Base-by-base conservation (phyloP, 2,797 vertebrate species). In the Moxostoma hubbsi region DNA sequence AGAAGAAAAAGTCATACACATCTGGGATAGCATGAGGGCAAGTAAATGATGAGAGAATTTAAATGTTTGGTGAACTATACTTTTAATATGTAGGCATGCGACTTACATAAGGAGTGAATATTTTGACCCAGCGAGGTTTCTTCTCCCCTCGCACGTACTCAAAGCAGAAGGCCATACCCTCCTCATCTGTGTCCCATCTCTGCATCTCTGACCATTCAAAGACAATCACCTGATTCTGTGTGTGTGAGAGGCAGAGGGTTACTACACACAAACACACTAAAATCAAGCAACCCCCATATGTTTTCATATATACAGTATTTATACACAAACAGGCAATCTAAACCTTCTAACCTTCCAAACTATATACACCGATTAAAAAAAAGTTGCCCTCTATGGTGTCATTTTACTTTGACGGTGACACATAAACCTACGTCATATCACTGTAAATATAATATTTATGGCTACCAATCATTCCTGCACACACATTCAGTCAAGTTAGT, bases 151-250 rank as follows among this genome's bases (percentile, higher is more conserved):
- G 93, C 1, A 95, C 95, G 9, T 98, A 99, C 80, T 99, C 96
- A 2, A 98, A 99, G 70, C 97, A 99, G 88, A 99, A 99, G 0
- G 97, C 97, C 96, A 97, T 97, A 0, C 97, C 97, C 88, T 98
- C 98, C 79, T 99, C 97, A 1, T 98, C 98, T 0, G 97, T 98
- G 91, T 98, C 97, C 98, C 98, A 99, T 67, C 96, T 90, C 92
- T 98, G 97, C 98, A 99, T 99, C 88, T 99, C 98, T 0, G 92
- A 95, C 98, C 98, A 99, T 54, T 98, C 95, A 6, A 98, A 99
- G 0, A 94, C 90, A 49, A 99, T 98, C 50, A 98, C 96, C 92
- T 99, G 98, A 91, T 97, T 98, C 97, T 99, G 89, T 15, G 13
- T 8, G 58, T 46, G 59, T 1, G 24, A 70, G 6, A 62, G 3